Conservation (phyloP, 2,888 invertebrate species). For the Tuta absoluta region DNA sequence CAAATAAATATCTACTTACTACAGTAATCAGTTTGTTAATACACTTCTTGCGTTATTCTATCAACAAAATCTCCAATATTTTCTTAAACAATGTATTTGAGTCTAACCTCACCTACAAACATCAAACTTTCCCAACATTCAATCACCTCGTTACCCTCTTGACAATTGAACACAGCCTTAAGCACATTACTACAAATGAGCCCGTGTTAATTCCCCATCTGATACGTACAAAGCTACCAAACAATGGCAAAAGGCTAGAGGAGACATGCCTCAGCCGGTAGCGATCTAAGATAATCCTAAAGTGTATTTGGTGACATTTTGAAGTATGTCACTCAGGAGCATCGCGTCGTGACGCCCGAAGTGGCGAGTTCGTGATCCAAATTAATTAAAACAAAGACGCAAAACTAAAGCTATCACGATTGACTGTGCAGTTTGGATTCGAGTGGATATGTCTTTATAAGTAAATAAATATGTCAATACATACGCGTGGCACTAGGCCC, state of each 20-base stretch:
- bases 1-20: background rate
- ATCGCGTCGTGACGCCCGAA: slow-evolving; percentile 76
- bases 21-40: background rate
- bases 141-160: slow-evolving; percentile 18
- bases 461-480: too few species aligned
- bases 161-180: slow-evolving; percentile 27
- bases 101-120: slow-evolving; percentile 1
- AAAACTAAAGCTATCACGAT: slow-evolving; percentile 78
- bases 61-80: too few species aligned
- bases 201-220: slow-evolving; percentile 49
- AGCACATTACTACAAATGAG: slow-evolving; percentile 45
- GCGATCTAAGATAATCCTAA: slow-evolving; percentile 65
- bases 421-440: slow-evolving; percentile 56
- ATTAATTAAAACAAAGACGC: slow-evolving; percentile 80
- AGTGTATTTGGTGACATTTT: slow-evolving; percentile 76
- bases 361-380: slow-evolving; percentile 81
- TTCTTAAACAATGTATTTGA: background rate
- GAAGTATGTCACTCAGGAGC: slow-evolving; percentile 77
- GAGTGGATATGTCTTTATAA: slow-evolving; percentile 61
- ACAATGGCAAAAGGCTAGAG: slow-evolving; percentile 51
- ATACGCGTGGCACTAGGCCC: too few species aligned
- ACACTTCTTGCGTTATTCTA: background rate
- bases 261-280: slow-evolving; percentile 43
- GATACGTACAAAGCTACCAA: slow-evolving; percentile 42
- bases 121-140: slow-evolving; percentile 13